phyloP scores from a whole-genome alignment of 2,113 vertebrate species.

The Tragelaphus imberbis region DNA sequence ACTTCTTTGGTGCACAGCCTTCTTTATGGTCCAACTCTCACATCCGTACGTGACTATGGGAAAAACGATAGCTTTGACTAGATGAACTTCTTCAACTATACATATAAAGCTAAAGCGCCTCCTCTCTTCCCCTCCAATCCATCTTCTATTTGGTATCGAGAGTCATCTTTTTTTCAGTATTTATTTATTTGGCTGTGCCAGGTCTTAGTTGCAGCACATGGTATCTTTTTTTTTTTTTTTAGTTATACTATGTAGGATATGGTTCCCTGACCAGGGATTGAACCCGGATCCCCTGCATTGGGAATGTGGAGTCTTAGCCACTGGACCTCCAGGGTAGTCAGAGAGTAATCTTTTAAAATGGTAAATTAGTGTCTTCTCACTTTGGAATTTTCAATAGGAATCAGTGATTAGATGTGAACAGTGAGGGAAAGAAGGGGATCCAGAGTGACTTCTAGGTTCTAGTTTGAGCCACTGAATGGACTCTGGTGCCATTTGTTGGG shows the following conservation, averaged over 20 bases:
- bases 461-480: background rate
- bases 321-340: background rate
- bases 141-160: background rate
- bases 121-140: fast-evolving
- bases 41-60: background rate
- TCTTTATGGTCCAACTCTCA: background rate
- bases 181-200: background rate
- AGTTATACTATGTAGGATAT: background rate
- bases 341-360: background rate
- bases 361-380: background rate
- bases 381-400: background rate
- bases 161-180: background rate
- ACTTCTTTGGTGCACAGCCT: background rate
- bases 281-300: background rate
- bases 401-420: background rate
- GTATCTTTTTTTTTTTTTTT: background rate
- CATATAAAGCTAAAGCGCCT: background rate
- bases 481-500: background rate
- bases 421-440: background rate
- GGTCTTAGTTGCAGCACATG: background rate
- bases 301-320: background rate
- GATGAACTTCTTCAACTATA: background rate
- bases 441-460: background rate
- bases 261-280: background rate
- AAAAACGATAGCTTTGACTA: background rate